Percentiles rank a stretch among this genome's conserved stretches.
Evolutionary conservation across 2,888 invertebrate species (phyloP).

Genomic region (Lithophane leautieri): DNA sequence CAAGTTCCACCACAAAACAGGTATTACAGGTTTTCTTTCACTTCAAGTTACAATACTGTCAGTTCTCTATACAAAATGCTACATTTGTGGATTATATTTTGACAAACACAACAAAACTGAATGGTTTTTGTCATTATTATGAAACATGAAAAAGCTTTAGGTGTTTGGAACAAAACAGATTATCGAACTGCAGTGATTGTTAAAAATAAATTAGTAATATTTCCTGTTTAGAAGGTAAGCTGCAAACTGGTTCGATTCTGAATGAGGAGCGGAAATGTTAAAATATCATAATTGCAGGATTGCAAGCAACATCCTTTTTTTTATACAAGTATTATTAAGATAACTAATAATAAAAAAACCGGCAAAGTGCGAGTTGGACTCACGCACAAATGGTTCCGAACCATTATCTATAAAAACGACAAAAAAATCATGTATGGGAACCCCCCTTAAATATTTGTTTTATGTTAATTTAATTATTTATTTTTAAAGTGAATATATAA

Average conservation of each 20-base stretch:
- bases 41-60: slow-evolving; percentile 29
- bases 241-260: slow-evolving; percentile 51
- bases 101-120: slow-evolving; percentile 23
- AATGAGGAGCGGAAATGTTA: slow-evolving; percentile 1
- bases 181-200: slow-evolving; percentile 30
- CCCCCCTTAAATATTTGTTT: too few species aligned
- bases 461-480: too few species aligned
- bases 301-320: background rate
- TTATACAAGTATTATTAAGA: background rate
- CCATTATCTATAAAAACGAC: too few species aligned
- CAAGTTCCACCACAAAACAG: slow-evolving; percentile 48
- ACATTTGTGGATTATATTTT: slow-evolving; percentile 59
- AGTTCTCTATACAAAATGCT: slow-evolving; percentile 32
- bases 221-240: slow-evolving; percentile 56
- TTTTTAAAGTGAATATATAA: too few species aligned
- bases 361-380: too few species aligned
- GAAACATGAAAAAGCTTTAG: slow-evolving; percentile 5
- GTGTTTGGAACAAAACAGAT: slow-evolving; percentile 46
- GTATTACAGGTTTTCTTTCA: slow-evolving; percentile 62
- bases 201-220: slow-evolving; percentile 37
- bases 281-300: slow-evolving; percentile 25
- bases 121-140: slow-evolving; percentile 17
- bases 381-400: too few species aligned
- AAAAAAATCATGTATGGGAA: too few species aligned
- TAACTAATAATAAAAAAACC: background rate